Evolutionary conservation across 64 coral and sea anemone species (phyloP).

Genomic region (Actinia equina): DNA sequence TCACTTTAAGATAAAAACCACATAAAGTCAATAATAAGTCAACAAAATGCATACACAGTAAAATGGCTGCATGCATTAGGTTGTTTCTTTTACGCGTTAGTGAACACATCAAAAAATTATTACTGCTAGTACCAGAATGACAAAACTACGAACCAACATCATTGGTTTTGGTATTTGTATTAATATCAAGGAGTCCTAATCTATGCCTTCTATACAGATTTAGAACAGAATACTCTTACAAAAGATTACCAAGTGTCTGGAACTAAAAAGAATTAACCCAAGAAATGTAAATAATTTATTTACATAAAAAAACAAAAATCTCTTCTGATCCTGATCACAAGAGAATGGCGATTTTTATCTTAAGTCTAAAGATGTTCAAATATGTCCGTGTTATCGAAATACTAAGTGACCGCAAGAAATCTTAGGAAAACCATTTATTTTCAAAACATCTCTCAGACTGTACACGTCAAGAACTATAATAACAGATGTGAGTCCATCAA

Average conservation of each 20-base stretch:
- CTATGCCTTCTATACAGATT: no score
- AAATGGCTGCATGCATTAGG: background rate
- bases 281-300: constrained; percentile 6
- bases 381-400: background rate
- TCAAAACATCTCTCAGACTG: background rate
- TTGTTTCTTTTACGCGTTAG: background rate
- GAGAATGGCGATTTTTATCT: constrained; percentile 3
- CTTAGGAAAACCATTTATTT: background rate
- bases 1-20: background rate
- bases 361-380: background rate
- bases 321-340: background rate
- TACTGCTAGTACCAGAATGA: background rate
- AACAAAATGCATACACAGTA: background rate
- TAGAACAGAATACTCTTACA: no score
- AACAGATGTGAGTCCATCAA: background rate
- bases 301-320: background rate
- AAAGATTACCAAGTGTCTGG: background rate
- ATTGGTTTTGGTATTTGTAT: no score
- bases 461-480: background rate
- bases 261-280: background rate
- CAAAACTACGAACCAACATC: background rate
- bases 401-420: constrained; percentile 3
- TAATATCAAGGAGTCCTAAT: no score
- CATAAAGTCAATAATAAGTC: constrained; percentile 4
- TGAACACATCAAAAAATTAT: background rate